Conservation (phyloP, 2,888 invertebrate genomes). For the Galeopsomyia nigrocyanea region DNA sequence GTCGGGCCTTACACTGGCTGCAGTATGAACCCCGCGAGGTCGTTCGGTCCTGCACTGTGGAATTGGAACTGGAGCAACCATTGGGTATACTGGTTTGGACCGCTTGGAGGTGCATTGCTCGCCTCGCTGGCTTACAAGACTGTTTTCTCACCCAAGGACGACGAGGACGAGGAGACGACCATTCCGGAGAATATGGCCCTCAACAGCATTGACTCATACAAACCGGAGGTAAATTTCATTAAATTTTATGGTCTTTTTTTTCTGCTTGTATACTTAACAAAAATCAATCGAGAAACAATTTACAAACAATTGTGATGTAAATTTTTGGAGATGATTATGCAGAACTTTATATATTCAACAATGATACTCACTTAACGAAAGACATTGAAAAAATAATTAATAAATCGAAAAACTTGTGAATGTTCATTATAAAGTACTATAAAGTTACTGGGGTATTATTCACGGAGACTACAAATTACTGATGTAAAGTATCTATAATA, state of each 20-base stretch:
- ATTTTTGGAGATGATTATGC: no score
- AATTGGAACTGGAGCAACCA: slow-evolving; percentile 63
- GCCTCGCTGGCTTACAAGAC: slow-evolving; percentile 59
- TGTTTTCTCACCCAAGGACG: slow-evolving; percentile 53
- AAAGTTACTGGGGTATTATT: no score
- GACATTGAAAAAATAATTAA: no score
- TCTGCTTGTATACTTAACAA: background rate
- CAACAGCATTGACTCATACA: slow-evolving; percentile 50
- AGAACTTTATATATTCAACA: no score
- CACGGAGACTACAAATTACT: no score
- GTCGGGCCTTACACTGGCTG: slow-evolving; percentile 74
- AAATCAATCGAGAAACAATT: background rate
- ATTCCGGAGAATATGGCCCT: slow-evolving; percentile 59
- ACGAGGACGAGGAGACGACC: slow-evolving; percentile 46
- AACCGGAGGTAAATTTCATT: slow-evolving; percentile 31
- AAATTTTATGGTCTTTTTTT: background rate
- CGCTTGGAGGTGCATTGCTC: slow-evolving; percentile 60
- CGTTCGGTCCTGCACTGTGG: slow-evolving; percentile 66
- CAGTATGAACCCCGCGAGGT: slow-evolving; percentile 79
- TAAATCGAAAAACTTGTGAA: no score
- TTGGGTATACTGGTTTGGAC: slow-evolving; percentile 67
- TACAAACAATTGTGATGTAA: no score
- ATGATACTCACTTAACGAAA: no score
- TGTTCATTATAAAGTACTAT: no score
- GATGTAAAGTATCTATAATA: no score